These are phyloP conservation scores for Drosophila nigromelanica DNA, from an alignment of 1,140 invertebrate genomes.

Conservation along the genomic window DNA sequence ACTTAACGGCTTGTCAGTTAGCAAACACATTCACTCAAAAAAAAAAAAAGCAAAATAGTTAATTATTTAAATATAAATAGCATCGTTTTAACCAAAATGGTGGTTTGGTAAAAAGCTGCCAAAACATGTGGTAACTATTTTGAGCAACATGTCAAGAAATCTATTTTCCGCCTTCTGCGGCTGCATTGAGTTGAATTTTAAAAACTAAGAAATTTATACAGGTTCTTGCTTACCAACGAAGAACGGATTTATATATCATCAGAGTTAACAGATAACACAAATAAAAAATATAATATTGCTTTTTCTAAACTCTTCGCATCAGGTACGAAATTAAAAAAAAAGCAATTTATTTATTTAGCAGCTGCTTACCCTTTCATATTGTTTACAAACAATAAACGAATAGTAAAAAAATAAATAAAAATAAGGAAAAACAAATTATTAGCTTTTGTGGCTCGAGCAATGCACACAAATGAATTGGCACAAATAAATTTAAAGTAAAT, in stretches of 20 bases:
- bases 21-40: neutral
- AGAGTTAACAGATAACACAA: neutral
- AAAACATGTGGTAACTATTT: conserved; percentile 5
- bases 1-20: conserved; percentile 5
- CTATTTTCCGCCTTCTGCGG: neutral
- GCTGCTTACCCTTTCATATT: conserved; percentile 17
- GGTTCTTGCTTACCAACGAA: too few species aligned
- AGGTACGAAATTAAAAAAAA: neutral
- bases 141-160: too few species aligned
- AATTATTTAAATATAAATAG: conserved; percentile 22
- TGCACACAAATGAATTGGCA: conserved; percentile 28
- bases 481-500: conserved; percentile 38
- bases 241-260: neutral
- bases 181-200: neutral
- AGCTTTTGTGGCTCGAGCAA: conserved; percentile 11
- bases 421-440: conserved; percentile 18
- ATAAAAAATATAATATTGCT: neutral
- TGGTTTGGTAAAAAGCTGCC: conserved; percentile 1
- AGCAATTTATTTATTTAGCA: conserved; percentile 4
- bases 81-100: conserved; percentile 10
- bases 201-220: neutral
- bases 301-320: neutral
- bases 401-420: conserved; percentile 3
- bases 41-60: neutral
- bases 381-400: conserved; percentile 19